Evolutionary conservation across 2,888 invertebrate genomes (phyloP).

Genomic region (Drosophila nr. perissopoda): DNA sequence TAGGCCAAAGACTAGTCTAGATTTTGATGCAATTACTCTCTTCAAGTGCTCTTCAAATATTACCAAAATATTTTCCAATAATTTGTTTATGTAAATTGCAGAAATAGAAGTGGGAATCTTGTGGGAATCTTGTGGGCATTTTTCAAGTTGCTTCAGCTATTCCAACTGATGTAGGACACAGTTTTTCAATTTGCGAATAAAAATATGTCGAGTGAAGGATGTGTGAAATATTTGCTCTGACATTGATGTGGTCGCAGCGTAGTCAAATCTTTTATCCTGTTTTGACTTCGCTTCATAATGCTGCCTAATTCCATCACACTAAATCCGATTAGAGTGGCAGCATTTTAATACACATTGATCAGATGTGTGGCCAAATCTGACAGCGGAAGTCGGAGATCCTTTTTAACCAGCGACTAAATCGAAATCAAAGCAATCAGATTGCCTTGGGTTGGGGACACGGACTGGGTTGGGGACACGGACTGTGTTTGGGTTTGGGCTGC

Average conservation of each 20-base stretch:
- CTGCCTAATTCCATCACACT: not conserved
- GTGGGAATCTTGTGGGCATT: too few species aligned
- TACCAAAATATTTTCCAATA: not conserved
- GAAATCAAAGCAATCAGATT: conserved; percentile 26
- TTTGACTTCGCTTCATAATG: not conserved
- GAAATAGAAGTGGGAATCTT: not conserved
- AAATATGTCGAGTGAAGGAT: not conserved
- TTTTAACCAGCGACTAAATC: conserved; percentile 25
- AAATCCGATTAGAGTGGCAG: conserved; percentile 8
- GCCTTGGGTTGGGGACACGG: conserved; percentile 5
- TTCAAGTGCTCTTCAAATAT: not conserved
- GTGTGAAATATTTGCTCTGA: conserved; percentile 6
- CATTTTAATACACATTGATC: not conserved
- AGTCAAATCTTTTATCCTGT: not conserved
- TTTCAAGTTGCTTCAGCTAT: too few species aligned
- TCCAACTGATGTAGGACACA: too few species aligned
- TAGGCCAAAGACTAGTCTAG: not conserved
- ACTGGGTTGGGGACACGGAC: not conserved
- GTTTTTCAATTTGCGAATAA: not conserved
- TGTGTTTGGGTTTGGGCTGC: conserved; percentile 1
- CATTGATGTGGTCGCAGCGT: conserved; percentile 1
- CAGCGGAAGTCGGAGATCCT: conserved; percentile 5
- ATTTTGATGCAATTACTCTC: not conserved
- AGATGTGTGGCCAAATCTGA: conserved; percentile 13
- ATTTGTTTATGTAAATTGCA: conserved; percentile 15